Percentiles rank a stretch among this genome's conserved stretches.
Evolutionary conservation across 2,888 invertebrate genomes (phyloP).

Genomic region (Meandrusa payeni): DNA sequence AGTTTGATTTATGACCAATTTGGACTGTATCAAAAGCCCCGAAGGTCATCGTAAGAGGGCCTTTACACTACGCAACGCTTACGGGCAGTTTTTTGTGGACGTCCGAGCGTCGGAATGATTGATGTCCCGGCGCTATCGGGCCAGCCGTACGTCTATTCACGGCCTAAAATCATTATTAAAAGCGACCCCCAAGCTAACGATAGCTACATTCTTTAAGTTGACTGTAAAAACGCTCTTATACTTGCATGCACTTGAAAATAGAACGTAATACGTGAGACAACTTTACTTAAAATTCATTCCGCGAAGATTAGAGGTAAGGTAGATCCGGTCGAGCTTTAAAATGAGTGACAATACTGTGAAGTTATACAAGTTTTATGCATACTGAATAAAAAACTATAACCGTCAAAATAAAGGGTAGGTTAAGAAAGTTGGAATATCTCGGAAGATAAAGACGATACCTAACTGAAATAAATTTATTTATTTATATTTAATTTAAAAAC

Average conservation of each 20-base stretch:
- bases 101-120: slow-evolving; percentile 15
- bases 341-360: no score
- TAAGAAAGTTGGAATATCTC: no score
- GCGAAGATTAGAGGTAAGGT: no score
- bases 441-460: no score
- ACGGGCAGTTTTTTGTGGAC: slow-evolving; percentile 22
- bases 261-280: no score
- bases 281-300: no score
- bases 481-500: no score
- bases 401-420: no score
- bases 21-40: slow-evolving; percentile 13
- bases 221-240: neutral
- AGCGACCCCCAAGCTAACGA: slow-evolving; percentile 9
- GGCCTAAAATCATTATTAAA: slow-evolving; percentile 22
- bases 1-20: slow-evolving; percentile 18
- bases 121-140: slow-evolving; percentile 16
- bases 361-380: no score
- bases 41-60: slow-evolving; percentile 11
- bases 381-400: no score
- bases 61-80: slow-evolving; percentile 13
- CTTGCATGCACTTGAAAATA: neutral
- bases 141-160: slow-evolving; percentile 15
- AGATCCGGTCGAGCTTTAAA: no score
- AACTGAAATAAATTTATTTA: no score
- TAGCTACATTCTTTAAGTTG: slow-evolving; percentile 6